These are phyloP conservation scores for Neomicropteryx cornuta DNA, from an alignment of 1,140 invertebrate genomes.

Conservation along the genomic window DNA sequence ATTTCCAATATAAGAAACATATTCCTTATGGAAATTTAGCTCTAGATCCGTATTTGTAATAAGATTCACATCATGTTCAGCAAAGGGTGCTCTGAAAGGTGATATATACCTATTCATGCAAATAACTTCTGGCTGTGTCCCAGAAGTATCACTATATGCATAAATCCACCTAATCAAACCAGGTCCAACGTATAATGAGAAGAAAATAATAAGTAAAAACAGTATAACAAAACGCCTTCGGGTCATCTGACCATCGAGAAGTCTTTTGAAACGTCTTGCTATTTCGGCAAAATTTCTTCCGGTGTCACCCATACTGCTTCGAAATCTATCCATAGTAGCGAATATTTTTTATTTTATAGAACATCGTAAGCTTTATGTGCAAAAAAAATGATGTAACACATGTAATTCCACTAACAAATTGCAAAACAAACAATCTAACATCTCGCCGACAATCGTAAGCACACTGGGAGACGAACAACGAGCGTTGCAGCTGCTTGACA, in stretches of 20 bases:
- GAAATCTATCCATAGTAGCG: no score
- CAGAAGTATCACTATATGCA: conserved; percentile 28
- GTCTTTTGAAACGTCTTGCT: conserved; percentile 43
- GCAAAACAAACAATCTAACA: no score
- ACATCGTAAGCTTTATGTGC: no score
- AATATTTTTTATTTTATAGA: no score
- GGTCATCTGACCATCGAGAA: conserved; percentile 49
- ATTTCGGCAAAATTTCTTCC: no score
- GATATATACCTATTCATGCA: conserved; percentile 54
- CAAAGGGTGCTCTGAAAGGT: conserved; percentile 44
- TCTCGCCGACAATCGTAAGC: no score
- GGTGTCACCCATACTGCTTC: no score
- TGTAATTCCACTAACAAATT: no score
- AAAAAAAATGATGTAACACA: no score
- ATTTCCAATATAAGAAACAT: conserved; percentile 70
- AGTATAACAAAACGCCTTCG: conserved; percentile 54
- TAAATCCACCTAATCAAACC: conserved; percentile 50
- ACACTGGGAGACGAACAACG: no score
- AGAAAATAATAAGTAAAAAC: conserved; percentile 43
- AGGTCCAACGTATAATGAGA: conserved; percentile 55
- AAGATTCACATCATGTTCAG: conserved; percentile 58
- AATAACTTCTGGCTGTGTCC: conserved; percentile 42
- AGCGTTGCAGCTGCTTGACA: no score
- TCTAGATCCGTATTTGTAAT: conserved; percentile 42
- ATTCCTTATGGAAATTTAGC: conserved; percentile 40